Percentiles rank a stretch among this genome's conserved stretches.
Evolutionary conservation across 2,797 vertebrate species (phyloP).

Genomic region (Trachurus trachurus): DNA sequence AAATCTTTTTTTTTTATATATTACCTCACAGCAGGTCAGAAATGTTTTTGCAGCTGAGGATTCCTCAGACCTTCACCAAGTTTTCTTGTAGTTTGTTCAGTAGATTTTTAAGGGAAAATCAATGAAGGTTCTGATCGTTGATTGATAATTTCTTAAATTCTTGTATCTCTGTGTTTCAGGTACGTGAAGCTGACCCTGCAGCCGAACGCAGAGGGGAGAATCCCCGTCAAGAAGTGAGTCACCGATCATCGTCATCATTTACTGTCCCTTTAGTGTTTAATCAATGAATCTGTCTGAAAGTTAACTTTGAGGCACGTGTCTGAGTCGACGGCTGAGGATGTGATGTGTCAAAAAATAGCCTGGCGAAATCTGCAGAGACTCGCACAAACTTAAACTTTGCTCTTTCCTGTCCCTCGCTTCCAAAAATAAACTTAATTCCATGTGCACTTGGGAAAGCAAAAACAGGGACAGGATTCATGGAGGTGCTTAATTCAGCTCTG

Average conservation of each 20-base stretch:
- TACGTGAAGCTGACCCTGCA: conserved; percentile 93
- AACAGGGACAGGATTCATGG: conserved; percentile 79
- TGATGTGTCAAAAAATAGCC: conserved; percentile 54
- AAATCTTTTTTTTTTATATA: no score
- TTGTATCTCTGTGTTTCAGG: conserved; percentile 64
- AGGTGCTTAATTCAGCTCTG: conserved; percentile 81
- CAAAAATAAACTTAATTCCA: conserved; percentile 79
- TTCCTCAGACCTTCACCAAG: no score
- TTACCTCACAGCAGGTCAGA: no score
- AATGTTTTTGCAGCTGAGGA: no score
- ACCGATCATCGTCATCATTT: background rate
- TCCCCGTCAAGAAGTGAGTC: conserved; percentile 98
- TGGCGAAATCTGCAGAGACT: conserved; percentile 65
- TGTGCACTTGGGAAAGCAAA: conserved; percentile 79
- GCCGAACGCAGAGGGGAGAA: conserved; percentile 93
- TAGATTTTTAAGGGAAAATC: no score
- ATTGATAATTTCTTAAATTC: background rate
- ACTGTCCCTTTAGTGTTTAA: conserved; percentile 8
- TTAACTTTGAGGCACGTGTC: conserved; percentile 30
- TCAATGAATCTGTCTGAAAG: conserved; percentile 11
- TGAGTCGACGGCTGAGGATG: conserved; percentile 13
- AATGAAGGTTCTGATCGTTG: no score
- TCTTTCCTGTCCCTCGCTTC: conserved; percentile 74
- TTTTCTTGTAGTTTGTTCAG: no score
- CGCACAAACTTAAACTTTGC: conserved; percentile 72